Evolutionary conservation across 2,888 invertebrate genomes (phyloP).

Genomic region (Sphaeridia pumilis): DNA sequence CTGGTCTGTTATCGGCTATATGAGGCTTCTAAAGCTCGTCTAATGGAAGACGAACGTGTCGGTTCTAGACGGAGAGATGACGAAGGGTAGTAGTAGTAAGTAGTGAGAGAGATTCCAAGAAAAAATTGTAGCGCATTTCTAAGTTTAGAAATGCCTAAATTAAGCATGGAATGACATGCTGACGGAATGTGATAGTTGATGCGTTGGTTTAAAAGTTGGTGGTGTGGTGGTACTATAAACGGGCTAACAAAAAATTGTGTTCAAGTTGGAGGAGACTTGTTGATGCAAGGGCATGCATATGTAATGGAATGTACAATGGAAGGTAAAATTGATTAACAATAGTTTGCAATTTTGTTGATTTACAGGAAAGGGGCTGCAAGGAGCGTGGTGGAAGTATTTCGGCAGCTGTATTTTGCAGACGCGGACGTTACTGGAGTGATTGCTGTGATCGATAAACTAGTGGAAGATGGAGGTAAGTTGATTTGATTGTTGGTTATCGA

Average conservation of each 20-base stretch:
- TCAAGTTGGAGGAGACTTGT: no score
- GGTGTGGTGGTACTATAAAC: no score
- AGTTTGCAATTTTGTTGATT: not conserved
- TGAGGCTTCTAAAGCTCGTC: no score
- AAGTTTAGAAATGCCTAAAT: constrained; percentile 34
- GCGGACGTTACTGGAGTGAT: constrained; percentile 30
- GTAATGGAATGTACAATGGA: no score
- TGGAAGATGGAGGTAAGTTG: constrained; percentile 33
- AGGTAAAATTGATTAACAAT: no score
- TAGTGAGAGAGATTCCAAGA: constrained; percentile 28
- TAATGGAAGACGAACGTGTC: no score
- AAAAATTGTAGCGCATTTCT: constrained; percentile 23
- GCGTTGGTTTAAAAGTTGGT: no score
- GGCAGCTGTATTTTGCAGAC: constrained; percentile 29
- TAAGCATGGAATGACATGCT: constrained; percentile 31
- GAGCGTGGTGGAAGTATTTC: constrained; percentile 31
- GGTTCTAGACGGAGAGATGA: no score
- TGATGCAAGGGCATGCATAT: no score
- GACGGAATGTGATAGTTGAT: constrained; percentile 22
- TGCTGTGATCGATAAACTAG: constrained; percentile 33
- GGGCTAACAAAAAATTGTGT: no score
- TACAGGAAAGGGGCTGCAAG: constrained; percentile 33
- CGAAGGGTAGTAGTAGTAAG: not conserved
- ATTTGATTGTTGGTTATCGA: no score
- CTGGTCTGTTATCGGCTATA: no score